Percentiles rank a stretch among this genome's conserved stretches.
Conservation (phyloP, 1,140 invertebrate species). For the Eumaeus atala region DNA sequence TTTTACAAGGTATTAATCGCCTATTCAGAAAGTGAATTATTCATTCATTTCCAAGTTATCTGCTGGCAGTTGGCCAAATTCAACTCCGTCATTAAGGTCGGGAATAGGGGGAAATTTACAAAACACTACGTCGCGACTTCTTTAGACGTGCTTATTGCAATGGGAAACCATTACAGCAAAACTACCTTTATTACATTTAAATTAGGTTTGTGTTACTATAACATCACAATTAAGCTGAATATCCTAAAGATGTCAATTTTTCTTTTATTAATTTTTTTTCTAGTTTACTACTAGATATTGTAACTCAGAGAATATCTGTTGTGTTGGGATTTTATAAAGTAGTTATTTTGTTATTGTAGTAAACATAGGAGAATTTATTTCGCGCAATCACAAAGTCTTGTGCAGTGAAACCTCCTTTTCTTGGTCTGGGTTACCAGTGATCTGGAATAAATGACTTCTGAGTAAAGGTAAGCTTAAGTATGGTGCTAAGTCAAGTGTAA, state of each 20-base stretch:
- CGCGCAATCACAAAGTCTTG: too few relatives aligned
- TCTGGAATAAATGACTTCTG: too few relatives aligned
- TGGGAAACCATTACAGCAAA: neutral
- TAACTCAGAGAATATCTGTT: neutral
- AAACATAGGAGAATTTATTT: too few relatives aligned
- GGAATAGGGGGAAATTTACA: conserved; percentile 16
- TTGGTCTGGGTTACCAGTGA: too few relatives aligned
- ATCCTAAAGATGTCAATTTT: conserved; percentile 2
- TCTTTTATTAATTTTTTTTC: neutral
- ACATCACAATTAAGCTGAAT: neutral
- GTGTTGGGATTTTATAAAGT: too few relatives aligned
- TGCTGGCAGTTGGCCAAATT: conserved; percentile 21
- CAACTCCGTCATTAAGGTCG: conserved; percentile 19
- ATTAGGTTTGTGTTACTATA: neutral
- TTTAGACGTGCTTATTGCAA: conserved; percentile 14
- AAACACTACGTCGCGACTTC: conserved; percentile 14
- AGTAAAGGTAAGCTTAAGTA: too few relatives aligned
- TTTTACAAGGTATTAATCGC: neutral
- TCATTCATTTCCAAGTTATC: conserved; percentile 22
- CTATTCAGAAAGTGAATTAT: conserved; percentile 17
- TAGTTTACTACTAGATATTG: neutral
- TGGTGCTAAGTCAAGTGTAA: too few relatives aligned
- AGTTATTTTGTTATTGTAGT: too few relatives aligned
- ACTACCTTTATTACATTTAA: neutral
- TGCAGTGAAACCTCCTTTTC: too few relatives aligned